Evolutionary conservation across 2,888 invertebrate genomes (phyloP), one percentile per base, ranked within the genome.

Genomic region (Machimus atricapillus): DNA sequence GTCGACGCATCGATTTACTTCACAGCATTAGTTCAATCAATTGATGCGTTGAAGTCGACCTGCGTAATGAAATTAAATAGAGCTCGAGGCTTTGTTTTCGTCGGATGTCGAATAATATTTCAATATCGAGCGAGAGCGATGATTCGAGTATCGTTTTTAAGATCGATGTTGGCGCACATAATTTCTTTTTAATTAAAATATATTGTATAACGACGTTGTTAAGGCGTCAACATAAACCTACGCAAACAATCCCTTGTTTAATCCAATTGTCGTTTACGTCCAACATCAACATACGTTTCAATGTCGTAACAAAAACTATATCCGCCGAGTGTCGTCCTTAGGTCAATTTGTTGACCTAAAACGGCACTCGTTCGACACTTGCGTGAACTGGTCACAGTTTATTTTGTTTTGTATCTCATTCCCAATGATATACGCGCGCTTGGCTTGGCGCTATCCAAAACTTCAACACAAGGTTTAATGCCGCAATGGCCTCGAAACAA

Each of bases 381-480:
- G 43, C 12, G 43, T 46, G 43, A 46, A 46, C 43, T 46, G 43
- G 4, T 14, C 16, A 34, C 34, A 46, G 43, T 66, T 23, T 66
- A 9, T 66, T 27, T 27, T 66, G 19, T 66, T 66, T 66, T 27
- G 8, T 46, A 46, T 52, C 16, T 31, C 23, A 52, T 9, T 85
- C 46, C 40, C 46, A 7, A 37, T 52, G 27, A 78, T 34, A 73
- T 56, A 86, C 86, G 27, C 66, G 66, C 27, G 23, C 23, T 66
- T 66, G 66, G 66, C 66, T 66, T 34, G 34, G 34, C 19, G 27
- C 66, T 66, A 19, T 66, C 66, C 27, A 66, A 27, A 23, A 66
- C 88, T 88, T 89, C 89, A 89, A 89, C 89, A 89, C 89, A 89
- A 89, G 89, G 79, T 86, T 88, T 87, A 88, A 89, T 88, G 89